Evolutionary conservation across 1,140 invertebrate genomes (phyloP), one percentile per base, ranked within the genome.

Genomic region (Elymnias hypermnestra): DNA sequence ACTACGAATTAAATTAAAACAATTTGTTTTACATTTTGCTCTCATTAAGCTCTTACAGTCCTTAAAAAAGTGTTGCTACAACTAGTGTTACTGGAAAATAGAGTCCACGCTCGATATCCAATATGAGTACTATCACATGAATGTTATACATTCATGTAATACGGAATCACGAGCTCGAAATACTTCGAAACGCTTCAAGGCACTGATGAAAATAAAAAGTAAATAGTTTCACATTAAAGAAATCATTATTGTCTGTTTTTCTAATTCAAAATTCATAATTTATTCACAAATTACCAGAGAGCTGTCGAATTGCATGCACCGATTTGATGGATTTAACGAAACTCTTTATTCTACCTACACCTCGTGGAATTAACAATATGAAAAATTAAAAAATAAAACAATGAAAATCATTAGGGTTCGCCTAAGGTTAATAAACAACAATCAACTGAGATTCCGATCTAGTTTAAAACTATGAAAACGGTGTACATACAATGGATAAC

Each of bases 151-250:
- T 49, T 43, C 23, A 37, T 54, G 51, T 47, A 49, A 54, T 52
- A 39, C 51, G 31, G 36, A 55, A 62, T 49, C 26, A 38, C 44
- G 36, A 47, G 59, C 42, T 41, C 53, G 52, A 60, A 51, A 55
- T 44, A 46, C 49, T 56, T 58, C 55, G 56, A 56, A n/a, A 53
- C 52, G 54, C 47, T 41, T 60, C 55, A 72, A 73, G 70, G 69
- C 66, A 73, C 63, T 72, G 57, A 54, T n/a, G n/a, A n/a, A n/a
- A n/a, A n/a, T n/a, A n/a, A n/a, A n/a, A n/a, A n/a, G n/a, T n/a
- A n/a, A n/a, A n/a, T n/a, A n/a, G n/a, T 7, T 6, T 18, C 23
- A 6, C 9, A 22, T 21, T 14, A 22, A 25, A 23, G 17, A 29
- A 44, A 35, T 6, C n/a, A 8, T 35, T 35, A 29, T 29, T 29